Conservation (phyloP, 2,797 vertebrate genomes). For the Falco novaeseelandiae region DNA sequence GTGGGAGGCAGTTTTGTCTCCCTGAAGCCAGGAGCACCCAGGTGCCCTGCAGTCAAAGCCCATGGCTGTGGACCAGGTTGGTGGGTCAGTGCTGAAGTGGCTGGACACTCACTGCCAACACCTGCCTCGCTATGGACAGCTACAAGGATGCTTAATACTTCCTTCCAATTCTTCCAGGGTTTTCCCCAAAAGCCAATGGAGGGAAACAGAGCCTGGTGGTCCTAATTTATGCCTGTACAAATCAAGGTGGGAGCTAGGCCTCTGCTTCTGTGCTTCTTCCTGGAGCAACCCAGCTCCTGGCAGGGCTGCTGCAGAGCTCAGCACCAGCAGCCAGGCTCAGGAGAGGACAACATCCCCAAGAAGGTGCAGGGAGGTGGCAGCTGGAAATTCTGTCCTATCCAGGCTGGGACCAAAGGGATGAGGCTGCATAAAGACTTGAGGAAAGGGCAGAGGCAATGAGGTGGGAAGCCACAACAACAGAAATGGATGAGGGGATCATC, state of each 20-base stretch:
- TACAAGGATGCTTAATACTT: neutral
- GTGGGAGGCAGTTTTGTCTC: neutral
- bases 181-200: neutral
- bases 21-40: neutral
- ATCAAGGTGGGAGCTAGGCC: neutral
- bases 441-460: neutral
- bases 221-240: neutral
- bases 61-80: fast-evolving
- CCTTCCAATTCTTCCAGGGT: neutral
- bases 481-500: neutral
- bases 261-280: neutral
- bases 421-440: neutral
- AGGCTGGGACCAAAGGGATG: neutral
- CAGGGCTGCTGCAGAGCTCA: neutral
- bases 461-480: neutral
- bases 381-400: neutral
- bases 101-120: neutral
- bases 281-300: neutral
- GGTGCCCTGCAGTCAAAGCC: neutral
- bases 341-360: neutral
- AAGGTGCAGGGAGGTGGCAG: neutral
- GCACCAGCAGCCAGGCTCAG: neutral
- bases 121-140: neutral
- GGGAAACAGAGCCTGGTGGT: neutral
- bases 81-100: fast-evolving